Evolutionary conservation across 1,140 invertebrate species (phyloP).

Genomic region (Macrosteles quadrilineatus): DNA sequence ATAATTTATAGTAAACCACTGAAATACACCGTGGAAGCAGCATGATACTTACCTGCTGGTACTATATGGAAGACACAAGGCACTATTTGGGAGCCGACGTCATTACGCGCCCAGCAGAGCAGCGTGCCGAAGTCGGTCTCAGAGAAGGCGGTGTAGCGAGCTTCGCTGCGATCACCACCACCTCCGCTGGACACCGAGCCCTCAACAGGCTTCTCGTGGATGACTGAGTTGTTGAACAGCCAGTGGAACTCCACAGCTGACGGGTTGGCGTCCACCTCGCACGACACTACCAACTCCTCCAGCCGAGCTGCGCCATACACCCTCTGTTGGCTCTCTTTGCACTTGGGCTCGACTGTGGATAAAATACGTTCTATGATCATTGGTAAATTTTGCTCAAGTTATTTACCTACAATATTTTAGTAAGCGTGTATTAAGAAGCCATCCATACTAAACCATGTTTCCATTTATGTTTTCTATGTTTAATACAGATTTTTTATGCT

Average conservation of each 20-base stretch:
- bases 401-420: too few species aligned
- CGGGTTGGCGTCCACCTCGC: conserved; percentile 61
- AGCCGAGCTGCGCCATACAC: conserved; percentile 60
- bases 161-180: conserved; percentile 47
- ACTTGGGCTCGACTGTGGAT: conserved; percentile 55
- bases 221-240: conserved; percentile 62
- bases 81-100: conserved; percentile 54
- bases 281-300: conserved; percentile 58
- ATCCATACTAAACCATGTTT: too few species aligned
- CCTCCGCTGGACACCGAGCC: conserved; percentile 42
- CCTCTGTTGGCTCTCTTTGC: conserved; percentile 52
- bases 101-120: conserved; percentile 59
- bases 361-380: too few species aligned
- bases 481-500: too few species aligned
- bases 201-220: conserved; percentile 35
- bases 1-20: too few species aligned
- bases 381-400: too few species aligned
- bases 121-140: conserved; percentile 59
- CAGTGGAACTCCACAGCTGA: conserved; percentile 56
- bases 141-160: conserved; percentile 55
- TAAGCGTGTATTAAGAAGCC: too few species aligned
- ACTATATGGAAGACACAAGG: conserved; percentile 61
- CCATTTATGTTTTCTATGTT: too few species aligned
- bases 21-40: too few species aligned
- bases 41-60: conserved; percentile 55